Percentiles rank a stretch among this genome's conserved stretches.
These are phyloP conservation scores for Platerodrilus igneus DNA, from an alignment of 2,888 invertebrate genomes.

Conservation along the genomic window DNA sequence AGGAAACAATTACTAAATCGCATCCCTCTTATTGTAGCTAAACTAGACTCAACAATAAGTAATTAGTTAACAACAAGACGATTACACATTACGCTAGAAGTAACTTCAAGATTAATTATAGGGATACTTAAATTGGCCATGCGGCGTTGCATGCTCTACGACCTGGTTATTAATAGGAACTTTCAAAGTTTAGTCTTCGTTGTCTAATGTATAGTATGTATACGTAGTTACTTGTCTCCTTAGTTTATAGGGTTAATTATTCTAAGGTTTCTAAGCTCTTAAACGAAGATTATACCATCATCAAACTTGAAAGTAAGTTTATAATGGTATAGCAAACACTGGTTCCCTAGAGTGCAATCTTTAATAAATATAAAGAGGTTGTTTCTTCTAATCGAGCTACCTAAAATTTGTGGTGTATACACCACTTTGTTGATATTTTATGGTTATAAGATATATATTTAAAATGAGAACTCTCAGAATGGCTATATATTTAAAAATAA, in stretches of 20 bases:
- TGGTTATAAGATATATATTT: too few relatives aligned
- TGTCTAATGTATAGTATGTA: constrained; percentile 25
- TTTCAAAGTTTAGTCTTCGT: constrained; percentile 23
- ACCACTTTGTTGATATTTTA: too few relatives aligned
- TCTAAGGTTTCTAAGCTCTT: constrained; percentile 19
- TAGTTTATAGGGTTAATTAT: constrained; percentile 29
- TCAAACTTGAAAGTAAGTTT: constrained; percentile 18
- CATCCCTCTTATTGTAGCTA: not conserved
- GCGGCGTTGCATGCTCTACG: constrained; percentile 13
- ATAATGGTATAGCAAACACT: too few relatives aligned
- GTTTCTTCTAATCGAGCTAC: too few relatives aligned
- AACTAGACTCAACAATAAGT: constrained; percentile 5
- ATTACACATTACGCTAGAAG: constrained; percentile 13
- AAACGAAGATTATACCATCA: constrained; percentile 15
- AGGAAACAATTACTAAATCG: too few relatives aligned
- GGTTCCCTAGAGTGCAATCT: too few relatives aligned
- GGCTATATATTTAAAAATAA: too few relatives aligned
- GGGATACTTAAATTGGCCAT: constrained; percentile 19
- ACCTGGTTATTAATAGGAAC: constrained; percentile 31
- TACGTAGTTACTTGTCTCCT: constrained; percentile 28
- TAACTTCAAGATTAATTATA: constrained; percentile 17
- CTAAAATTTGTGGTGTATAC: too few relatives aligned
- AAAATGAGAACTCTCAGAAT: too few relatives aligned
- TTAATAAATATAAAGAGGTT: too few relatives aligned
- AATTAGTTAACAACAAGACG: constrained; percentile 16